Percentiles rank a stretch among this genome's conserved stretches.
Conservation (phyloP, 1,140 invertebrate genomes). For the Battus philenor region DNA sequence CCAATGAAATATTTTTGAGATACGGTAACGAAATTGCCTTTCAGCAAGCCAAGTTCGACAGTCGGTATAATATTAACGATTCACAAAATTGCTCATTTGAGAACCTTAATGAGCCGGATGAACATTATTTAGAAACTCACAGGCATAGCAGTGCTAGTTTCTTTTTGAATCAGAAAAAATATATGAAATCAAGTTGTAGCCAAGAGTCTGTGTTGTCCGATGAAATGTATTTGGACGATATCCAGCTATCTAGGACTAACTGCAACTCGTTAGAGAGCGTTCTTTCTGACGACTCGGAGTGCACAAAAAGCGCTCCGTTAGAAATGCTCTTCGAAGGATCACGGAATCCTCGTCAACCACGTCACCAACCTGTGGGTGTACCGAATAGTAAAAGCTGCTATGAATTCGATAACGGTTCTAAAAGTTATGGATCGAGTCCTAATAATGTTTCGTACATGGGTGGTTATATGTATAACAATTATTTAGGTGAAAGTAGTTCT, state of each 20-base stretch:
- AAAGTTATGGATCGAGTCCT: slow-evolving; percentile 79
- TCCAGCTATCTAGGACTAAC: slow-evolving; percentile 76
- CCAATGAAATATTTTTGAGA: slow-evolving; percentile 73
- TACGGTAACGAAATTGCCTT: slow-evolving; percentile 72
- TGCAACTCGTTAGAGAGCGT: slow-evolving; percentile 88
- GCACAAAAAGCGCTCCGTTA: slow-evolving; percentile 84
- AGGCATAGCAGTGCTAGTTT: slow-evolving; percentile 80
- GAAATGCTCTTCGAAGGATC: slow-evolving; percentile 81
- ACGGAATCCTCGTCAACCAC: slow-evolving; percentile 43
- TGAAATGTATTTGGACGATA: slow-evolving; percentile 78
- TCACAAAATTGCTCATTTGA: slow-evolving; percentile 72
- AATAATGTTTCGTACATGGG: slow-evolving; percentile 69
- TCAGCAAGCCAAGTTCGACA: slow-evolving; percentile 64
- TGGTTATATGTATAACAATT: slow-evolving; percentile 70
- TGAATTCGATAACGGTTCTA: slow-evolving; percentile 74
- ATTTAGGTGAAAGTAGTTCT: slow-evolving; percentile 44
- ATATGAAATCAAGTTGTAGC: slow-evolving; percentile 75
- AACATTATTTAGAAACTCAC: slow-evolving; percentile 68
- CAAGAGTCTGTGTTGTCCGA: slow-evolving; percentile 87
- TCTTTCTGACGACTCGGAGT: slow-evolving; percentile 85
- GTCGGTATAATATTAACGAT: slow-evolving; percentile 66
- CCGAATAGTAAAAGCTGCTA: slow-evolving; percentile 73
- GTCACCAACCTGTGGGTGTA: slow-evolving; percentile 41
- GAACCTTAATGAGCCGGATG: slow-evolving; percentile 66
- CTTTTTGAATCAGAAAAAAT: slow-evolving; percentile 79